Conservation (phyloP, 2,797 vertebrate species). For the Margarornis squamiger region DNA sequence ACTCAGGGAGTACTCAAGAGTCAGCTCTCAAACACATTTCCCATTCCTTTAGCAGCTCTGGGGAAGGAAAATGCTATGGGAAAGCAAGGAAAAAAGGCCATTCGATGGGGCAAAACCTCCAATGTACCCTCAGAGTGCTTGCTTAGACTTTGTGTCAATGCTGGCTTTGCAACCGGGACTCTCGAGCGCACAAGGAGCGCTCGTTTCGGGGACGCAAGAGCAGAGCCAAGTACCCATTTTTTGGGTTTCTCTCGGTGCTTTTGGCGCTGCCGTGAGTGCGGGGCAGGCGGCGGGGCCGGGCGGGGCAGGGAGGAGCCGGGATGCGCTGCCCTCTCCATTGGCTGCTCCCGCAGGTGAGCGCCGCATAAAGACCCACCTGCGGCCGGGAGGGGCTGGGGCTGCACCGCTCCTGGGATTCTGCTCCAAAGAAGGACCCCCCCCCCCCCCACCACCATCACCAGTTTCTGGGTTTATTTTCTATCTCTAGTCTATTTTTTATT, state of each 20-base stretch:
- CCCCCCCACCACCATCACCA: too few relatives aligned
- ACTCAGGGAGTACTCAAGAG: accelerated
- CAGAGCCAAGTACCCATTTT: background rate
- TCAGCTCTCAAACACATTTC: too few relatives aligned
- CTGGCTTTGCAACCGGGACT: too few relatives aligned
- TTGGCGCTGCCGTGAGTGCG: background rate
- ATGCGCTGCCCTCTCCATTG: background rate
- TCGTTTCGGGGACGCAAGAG: background rate
- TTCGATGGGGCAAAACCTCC: accelerated
- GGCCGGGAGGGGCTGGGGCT: background rate
- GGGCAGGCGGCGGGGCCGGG: background rate
- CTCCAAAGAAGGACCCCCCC: background rate
- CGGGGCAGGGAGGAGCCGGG: background rate
- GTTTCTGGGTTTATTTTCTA: accelerated
- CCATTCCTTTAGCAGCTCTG: background rate
- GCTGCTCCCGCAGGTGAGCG: conserved; percentile 12
- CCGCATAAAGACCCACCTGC: conserved; percentile 5
- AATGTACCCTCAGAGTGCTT: accelerated
- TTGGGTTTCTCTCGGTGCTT: background rate
- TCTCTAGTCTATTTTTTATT: accelerated
- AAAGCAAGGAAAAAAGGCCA: too few relatives aligned
- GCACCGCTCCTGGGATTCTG: background rate
- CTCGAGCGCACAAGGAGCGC: accelerated
- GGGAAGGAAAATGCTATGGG: accelerated
- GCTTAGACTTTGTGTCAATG: accelerated